Evolutionary conservation across 2,113 vertebrate species (phyloP).

Genomic region (Beaufortia kweichowensis): DNA sequence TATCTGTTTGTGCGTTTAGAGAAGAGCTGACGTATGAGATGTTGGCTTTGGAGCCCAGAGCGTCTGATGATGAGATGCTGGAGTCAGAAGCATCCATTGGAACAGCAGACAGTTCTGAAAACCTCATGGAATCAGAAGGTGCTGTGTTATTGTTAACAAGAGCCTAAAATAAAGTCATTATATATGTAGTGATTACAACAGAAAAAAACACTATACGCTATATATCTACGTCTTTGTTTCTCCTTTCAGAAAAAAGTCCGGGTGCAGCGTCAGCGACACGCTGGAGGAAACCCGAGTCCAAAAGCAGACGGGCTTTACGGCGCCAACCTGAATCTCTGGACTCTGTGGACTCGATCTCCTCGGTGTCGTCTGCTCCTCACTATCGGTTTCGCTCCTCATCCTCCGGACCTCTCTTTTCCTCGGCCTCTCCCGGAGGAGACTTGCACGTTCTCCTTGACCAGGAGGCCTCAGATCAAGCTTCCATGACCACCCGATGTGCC

Average conservation of each 20-base stretch:
- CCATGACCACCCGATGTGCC: constrained; percentile 42
- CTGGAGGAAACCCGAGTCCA: constrained; percentile 73
- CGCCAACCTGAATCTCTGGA: constrained; percentile 79
- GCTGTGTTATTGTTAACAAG: constrained; percentile 74
- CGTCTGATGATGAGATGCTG: constrained; percentile 89
- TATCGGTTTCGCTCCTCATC: constrained; percentile 75
- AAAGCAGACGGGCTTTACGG: constrained; percentile 72
- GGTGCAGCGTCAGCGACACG: constrained; percentile 70
- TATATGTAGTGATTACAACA: too few species aligned
- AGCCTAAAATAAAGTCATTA: too few species aligned
- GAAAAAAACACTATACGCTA: too few species aligned
- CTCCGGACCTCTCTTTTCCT: constrained; percentile 80
- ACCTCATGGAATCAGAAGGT: constrained; percentile 85
- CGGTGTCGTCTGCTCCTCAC: constrained; percentile 68
- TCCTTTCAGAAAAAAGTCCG: constrained; percentile 31
- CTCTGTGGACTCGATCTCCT: constrained; percentile 63
- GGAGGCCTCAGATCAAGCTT: constrained; percentile 47
- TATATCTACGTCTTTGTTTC: too few species aligned
- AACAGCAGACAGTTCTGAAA: constrained; percentile 91
- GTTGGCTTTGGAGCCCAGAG: constrained; percentile 86
- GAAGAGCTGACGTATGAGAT: constrained; percentile 94
- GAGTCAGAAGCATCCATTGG: constrained; percentile 93
- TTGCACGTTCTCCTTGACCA: constrained; percentile 47
- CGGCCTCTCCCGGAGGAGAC: constrained; percentile 55
- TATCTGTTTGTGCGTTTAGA: constrained; percentile 64